Evolutionary conservation across 2,888 invertebrate species (phyloP).

Genomic region (Subacronicta megacephala): DNA sequence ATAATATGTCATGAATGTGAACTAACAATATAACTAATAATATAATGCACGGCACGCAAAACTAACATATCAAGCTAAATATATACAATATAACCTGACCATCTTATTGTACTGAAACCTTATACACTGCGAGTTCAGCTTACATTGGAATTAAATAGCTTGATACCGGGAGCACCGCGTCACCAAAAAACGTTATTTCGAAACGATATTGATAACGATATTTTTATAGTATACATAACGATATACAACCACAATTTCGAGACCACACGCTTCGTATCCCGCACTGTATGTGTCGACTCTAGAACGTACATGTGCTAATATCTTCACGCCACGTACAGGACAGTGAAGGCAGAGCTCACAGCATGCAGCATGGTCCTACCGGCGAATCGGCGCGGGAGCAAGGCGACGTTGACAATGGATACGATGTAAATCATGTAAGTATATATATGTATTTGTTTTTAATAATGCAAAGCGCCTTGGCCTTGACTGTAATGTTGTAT

Average conservation of each 20-base stretch:
- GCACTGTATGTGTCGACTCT: constrained; percentile 14
- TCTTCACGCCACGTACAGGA: constrained; percentile 65
- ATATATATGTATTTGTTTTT: background rate
- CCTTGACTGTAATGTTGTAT: no score
- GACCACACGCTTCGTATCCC: constrained; percentile 26
- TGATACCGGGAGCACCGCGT: no score
- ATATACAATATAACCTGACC: no score
- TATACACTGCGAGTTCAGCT: no score
- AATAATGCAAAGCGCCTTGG: no score
- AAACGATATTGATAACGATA: background rate
- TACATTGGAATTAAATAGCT: no score
- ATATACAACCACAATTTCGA: constrained; percentile 18
- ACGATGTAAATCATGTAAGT: constrained; percentile 72
- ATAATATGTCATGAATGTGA: no score
- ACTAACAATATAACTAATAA: no score
- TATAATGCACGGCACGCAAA: no score
- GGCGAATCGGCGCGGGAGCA: constrained; percentile 78
- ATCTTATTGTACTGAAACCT: no score
- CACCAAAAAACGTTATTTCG: no score
- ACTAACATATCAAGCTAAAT: no score
- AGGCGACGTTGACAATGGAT: constrained; percentile 73
- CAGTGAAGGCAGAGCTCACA: constrained; percentile 84
- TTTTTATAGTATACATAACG: background rate
- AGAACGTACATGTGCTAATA: constrained; percentile 6
- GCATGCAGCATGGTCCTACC: constrained; percentile 82